These are phyloP conservation scores for Drosophila elegans DNA, from an alignment of 1,140 invertebrate genomes.

Conservation along the genomic window DNA sequence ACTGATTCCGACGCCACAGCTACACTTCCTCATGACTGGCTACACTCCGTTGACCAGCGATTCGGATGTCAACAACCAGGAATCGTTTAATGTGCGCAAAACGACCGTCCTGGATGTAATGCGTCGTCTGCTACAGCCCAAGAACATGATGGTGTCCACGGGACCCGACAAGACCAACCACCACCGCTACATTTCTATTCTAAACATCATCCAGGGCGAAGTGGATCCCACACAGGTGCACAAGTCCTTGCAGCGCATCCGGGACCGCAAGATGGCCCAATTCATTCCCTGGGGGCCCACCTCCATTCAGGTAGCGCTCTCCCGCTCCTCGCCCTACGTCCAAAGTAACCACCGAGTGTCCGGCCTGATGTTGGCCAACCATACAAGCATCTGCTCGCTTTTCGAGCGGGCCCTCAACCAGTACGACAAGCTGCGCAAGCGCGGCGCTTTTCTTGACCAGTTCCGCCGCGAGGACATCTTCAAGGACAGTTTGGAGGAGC, in stretches of 20 bases:
- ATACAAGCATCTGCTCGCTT: conserved; percentile 96
- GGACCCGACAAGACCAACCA: conserved; percentile 94
- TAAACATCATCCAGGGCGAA: conserved; percentile 97
- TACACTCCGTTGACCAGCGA: conserved; percentile 98
- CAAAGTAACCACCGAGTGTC: conserved; percentile 97
- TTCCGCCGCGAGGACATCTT: conserved; percentile 98
- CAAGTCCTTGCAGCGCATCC: conserved; percentile 92
- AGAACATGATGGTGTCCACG: conserved; percentile 99
- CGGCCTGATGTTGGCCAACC: conserved; percentile 98
- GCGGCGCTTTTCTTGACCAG: conserved; percentile 98
- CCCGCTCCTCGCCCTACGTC: conserved; percentile 97
- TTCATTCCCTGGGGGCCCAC: conserved; percentile 99
- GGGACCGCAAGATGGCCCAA: conserved; percentile 97
- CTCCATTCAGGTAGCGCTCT: conserved; percentile 98
- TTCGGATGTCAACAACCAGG: conserved; percentile 84
- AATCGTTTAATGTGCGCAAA: conserved; percentile 76
- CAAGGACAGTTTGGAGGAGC: conserved; percentile 94
- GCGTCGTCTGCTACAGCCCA: conserved; percentile 94
- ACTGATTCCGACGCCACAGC: conserved; percentile 97
- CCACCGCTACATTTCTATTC: conserved; percentile 99
- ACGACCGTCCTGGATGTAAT: conserved; percentile 83
- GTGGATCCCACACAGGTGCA: conserved; percentile 84
- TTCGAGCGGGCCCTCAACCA: conserved; percentile 91
- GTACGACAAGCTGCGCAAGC: conserved; percentile 97
- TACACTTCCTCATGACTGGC: conserved; percentile 99